Percentiles rank a stretch among this genome's conserved stretches.
Conservation (phyloP, 2,113 vertebrate species). For the Zosterops japonicus region DNA sequence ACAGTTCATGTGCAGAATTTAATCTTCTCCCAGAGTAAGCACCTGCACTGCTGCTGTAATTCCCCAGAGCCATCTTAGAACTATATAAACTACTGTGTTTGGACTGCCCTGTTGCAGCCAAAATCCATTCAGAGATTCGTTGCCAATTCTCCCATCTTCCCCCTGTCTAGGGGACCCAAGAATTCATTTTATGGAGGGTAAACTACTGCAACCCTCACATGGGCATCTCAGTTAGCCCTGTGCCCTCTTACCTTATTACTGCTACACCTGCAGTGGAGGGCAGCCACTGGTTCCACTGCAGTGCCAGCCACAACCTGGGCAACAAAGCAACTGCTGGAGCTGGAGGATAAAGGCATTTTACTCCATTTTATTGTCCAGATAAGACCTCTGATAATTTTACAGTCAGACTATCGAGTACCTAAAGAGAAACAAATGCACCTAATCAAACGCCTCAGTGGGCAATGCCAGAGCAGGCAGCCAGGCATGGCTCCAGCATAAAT, state of each 20-base stretch:
- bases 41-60: neutral
- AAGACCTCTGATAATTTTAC: neutral
- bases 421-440: constrained; percentile 22
- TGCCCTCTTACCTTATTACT: neutral
- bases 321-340: neutral
- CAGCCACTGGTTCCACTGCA: neutral
- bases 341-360: neutral
- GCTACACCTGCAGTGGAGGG: neutral
- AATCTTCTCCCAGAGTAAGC: neutral
- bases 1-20: neutral
- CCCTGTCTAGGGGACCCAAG: neutral
- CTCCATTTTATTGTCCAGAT: neutral
- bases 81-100: neutral
- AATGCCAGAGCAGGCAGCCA: neutral
- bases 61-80: neutral
- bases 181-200: neutral
- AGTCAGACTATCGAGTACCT: neutral
- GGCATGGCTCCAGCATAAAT: neutral
- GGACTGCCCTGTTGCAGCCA: neutral
- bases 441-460: neutral
- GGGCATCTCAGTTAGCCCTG: neutral
- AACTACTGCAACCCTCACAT: neutral
- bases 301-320: neutral
- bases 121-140: neutral
- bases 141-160: neutral